Evolutionary conservation across 1,140 invertebrate genomes (phyloP), one percentile per base, ranked within the genome.

Genomic region (Zaprionus inermis): DNA sequence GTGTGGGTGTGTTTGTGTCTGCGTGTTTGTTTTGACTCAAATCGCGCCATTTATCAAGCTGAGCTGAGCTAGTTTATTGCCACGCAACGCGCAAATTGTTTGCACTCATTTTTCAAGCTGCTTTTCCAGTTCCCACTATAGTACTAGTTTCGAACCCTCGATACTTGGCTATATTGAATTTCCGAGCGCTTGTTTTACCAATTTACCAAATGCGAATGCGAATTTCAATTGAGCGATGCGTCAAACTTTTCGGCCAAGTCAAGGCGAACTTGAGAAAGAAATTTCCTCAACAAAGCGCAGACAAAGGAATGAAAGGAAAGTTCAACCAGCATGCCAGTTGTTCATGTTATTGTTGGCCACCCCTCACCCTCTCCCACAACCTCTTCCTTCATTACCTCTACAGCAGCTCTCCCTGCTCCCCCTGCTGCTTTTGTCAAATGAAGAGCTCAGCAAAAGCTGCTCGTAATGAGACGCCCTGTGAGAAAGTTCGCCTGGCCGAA

Each of bases 41-140:
- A 79, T 82, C 77, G 71, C 67, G 56, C 67, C 72, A 82, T 82
- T 82, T 82, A 84, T 88, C 83, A 82, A 79, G 16, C 58, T 71
- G 38, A 44, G 60, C 38, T 44, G 22, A 56, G 41, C 30, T 81
- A 55, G 70, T 78, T 86, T 78, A 86, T 76, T 63, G 70, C 79
- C 54, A 57, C 41, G 52, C 76, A 64, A 52, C 56, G 36, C 34
- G 32, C 36, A 60, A 65, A 49, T 68, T 61, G 65, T 68, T 65
- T 72, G 79, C 52, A 64, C 79, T 76, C 71, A 82, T 85, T 86
- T 78, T 72, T 81, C 82, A 85, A 81, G 60, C 18, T 46, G 61
- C 51, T 64, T 52, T 69, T 38, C n/a, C 18, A 18, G 32, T 36
- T 36, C 56, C 12, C 14, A n/a, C 34, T 24, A 14, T 57, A 57